Base-by-base conservation (phyloP, 2,888 invertebrate species). In the Neria commutata region DNA sequence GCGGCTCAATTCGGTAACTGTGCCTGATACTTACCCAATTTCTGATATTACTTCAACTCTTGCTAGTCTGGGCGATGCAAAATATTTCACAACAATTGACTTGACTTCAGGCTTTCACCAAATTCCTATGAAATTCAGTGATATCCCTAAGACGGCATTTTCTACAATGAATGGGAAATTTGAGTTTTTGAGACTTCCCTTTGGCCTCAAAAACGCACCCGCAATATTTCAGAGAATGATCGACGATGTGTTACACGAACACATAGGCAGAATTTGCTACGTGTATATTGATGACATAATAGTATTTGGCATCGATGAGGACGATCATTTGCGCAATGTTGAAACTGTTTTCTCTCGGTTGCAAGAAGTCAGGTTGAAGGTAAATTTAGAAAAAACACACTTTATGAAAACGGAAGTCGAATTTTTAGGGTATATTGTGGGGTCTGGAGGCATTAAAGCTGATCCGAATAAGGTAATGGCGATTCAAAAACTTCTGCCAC, bases 1-100 rank as follows among this genome's bases (percentile, higher is more conserved):
- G n/a, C 54, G 61, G 19, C 26, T 66, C 16, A 67, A 69, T 40
- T 40, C 65, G 3, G 62, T 67, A 2, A 71, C 63, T 1, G 59
- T 63, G 3, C 57, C 60, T 1, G 66, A 66, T 16, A 63, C 61
- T 4, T 65, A 69, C 17, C 64, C 64, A 0, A 67, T 63, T 17
- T 63, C 67, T 0, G 64, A 66, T 14, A 66, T 66, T 1, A 61
- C 53, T 6, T 49, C 48, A 2, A 67, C 64, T 4, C 51, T 66
- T 6, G 59, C 65, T 3, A 68, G 63, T 26, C 56, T 68, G 5
- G 65, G 67, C 8, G 29, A 64, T 10, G 58, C 64, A 2, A 65
- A 69, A 34, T 65, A 33, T 47, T 69, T 54, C 25, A 47, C 40
- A 3, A 56, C 10, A 3, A 49, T 56, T 3, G 42, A 56, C n/a